These are phyloP conservation scores for Leptinotarsa haldemani DNA, from an alignment of 2,888 invertebrate species.

Conservation along the genomic window DNA sequence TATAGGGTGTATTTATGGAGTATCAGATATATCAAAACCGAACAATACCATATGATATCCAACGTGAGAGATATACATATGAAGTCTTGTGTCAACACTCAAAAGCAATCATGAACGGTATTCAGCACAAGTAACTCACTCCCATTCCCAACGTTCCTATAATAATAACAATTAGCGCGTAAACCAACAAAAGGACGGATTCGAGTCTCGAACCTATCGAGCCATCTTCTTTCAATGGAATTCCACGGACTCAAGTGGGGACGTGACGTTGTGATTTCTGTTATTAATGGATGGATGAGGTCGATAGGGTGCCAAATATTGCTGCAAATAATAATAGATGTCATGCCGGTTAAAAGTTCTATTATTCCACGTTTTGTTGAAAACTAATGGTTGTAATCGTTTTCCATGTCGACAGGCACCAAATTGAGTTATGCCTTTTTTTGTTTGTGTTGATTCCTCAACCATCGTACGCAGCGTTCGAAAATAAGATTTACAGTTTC, in stretches of 20 bases:
- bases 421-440: too few species aligned
- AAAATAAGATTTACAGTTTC: too few species aligned
- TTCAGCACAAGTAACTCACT: conserved; percentile 17
- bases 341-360: neutral
- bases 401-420: neutral
- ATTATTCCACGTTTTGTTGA: neutral
- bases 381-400: neutral
- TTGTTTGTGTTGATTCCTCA: too few species aligned
- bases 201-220: conserved; percentile 14
- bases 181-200: conserved; percentile 11
- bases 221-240: conserved; percentile 13
- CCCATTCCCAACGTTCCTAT: conserved; percentile 12
- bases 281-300: conserved; percentile 14
- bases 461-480: too few species aligned
- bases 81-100: conserved; percentile 8
- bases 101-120: conserved; percentile 14
- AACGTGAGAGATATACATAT: conserved; percentile 10
- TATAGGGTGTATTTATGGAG: neutral
- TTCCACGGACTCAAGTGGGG: conserved; percentile 13
- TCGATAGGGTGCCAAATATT: conserved; percentile 16
- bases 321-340: conserved; percentile 6
- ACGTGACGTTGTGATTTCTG: conserved; percentile 16
- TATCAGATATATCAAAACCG: neutral
- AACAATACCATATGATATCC: conserved; percentile 1
- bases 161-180: conserved; percentile 16